Evolutionary conservation across 2,113 vertebrate genomes (phyloP).

Genomic region (Sapajus apella): DNA sequence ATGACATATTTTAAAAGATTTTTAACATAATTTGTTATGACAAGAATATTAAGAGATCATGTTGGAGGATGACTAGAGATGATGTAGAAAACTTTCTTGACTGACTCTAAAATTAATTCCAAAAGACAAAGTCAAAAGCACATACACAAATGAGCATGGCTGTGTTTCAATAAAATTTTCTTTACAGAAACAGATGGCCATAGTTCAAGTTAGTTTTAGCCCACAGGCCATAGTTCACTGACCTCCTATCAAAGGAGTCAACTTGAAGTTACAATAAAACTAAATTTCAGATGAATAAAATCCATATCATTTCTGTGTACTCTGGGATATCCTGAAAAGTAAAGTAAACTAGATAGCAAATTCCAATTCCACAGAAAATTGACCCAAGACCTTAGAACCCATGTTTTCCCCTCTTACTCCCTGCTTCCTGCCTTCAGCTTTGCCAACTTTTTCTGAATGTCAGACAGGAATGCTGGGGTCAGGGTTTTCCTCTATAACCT

Average conservation of each 20-base stretch:
- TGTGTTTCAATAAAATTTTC: not conserved
- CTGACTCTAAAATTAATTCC: not conserved
- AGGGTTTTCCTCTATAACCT: not conserved
- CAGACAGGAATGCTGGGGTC: not conserved
- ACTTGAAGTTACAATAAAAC: slow-evolving; percentile 9
- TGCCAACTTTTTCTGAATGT: not conserved
- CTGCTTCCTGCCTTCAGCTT: not conserved
- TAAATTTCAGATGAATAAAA: slow-evolving; percentile 18
- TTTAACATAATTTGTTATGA: slow-evolving; percentile 21
- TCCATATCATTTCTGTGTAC: not conserved
- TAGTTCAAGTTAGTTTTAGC: not conserved
- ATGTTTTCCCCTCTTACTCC: not conserved
- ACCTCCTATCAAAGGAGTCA: not conserved
- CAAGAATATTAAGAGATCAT: not conserved
- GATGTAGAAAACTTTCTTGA: not conserved
- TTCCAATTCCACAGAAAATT: not conserved
- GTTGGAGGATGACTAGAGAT: not conserved
- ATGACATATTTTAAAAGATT: not conserved
- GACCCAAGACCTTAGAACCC: not conserved
- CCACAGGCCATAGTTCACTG: not conserved
- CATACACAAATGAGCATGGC: not conserved
- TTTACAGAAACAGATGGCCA: not conserved
- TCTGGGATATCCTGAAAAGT: not conserved
- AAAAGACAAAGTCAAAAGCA: not conserved
- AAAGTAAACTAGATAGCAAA: not conserved